A percentile compares a stretch with the other conserved stretches of the same genome.
phyloP scores from a whole-genome alignment of 2,797 vertebrate genomes.

The Austrolebias charrua region DNA sequence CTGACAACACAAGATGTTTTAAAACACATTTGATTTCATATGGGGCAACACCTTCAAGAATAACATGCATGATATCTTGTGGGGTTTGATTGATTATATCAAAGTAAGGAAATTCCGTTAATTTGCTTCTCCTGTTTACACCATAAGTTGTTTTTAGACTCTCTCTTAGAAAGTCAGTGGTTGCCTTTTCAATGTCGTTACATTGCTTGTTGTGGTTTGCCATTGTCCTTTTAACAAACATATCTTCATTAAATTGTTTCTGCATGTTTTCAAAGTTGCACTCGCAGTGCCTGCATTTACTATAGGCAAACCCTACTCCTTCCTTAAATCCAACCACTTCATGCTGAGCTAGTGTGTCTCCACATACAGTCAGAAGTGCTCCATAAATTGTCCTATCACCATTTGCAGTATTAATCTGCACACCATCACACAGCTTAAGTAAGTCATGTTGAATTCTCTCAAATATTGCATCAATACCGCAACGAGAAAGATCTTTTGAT shows the following conservation, averaged over 20 bases:
- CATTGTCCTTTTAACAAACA: slow-evolving; percentile 11
- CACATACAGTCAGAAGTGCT: slow-evolving; percentile 1
- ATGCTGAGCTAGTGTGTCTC: slow-evolving; percentile 19
- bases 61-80: slow-evolving; percentile 1
- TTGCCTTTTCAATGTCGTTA: slow-evolving; percentile 1
- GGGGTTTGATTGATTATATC: slow-evolving; percentile 10
- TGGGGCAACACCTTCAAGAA: slow-evolving; percentile 37
- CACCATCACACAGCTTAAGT: slow-evolving; percentile 23
- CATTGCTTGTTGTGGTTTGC: slow-evolving; percentile 7
- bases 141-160: background rate
- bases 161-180: background rate
- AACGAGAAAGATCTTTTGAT: slow-evolving; percentile 36
- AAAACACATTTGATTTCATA: slow-evolving; percentile 30
- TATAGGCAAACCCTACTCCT: background rate
- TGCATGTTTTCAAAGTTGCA: slow-evolving; percentile 8
- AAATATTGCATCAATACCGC: slow-evolving; percentile 38
- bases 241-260: background rate
- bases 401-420: slow-evolving; percentile 26
- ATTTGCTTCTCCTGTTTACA: slow-evolving; percentile 5
- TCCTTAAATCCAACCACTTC: slow-evolving; percentile 36
- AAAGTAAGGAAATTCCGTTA: slow-evolving; percentile 7
- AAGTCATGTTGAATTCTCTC: slow-evolving; percentile 35
- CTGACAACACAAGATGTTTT: slow-evolving; percentile 24
- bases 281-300: slow-evolving; percentile 3
- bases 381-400: slow-evolving; percentile 33